Base-by-base conservation (phyloP, 2,888 invertebrate species). In the Brassicogethes aeneus region DNA sequence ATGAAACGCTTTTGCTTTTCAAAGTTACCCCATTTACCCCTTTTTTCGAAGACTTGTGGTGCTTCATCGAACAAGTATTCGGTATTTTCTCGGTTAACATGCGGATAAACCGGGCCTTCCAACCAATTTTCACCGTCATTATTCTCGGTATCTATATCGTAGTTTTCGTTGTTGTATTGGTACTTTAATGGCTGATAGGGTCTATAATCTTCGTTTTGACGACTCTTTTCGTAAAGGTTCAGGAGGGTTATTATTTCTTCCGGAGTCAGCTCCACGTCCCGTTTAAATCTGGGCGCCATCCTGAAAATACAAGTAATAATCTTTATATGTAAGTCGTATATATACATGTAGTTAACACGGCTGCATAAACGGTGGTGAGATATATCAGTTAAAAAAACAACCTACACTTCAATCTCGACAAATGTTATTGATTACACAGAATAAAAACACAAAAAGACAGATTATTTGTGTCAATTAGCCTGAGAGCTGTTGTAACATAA, bases 161-260 rank as follows among this genome's bases (percentile, higher is more conserved):
- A 72, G 16, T 66, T 53, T 66, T 69, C 47, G 1, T 68, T 59
- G 67, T 70, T 62, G 3, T 66, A 60, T 66, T 69, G 46, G 1
- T 68, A 59, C 67, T 70, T 62, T 73, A 57, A 74, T 70, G 70
- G 33, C 70, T 62, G 53, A 70, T 64, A 12, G 44, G 2, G 47
- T 43, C 42, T 52, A 47, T 46, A 52, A 38, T 43, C 48, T 15
- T 42, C 71, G 23, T 34, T 47, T 33, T 57, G 57, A 47, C 74
- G 74, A 51, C 76, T 75, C 43, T 73, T 74, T 59, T 79, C 78
- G 74, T 77, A 78, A 30, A 79, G 61, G 38, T 74, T 74, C 14
- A 79, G 66, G 3, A 79, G 66, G 36, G 77, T 73, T 40, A 78
- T 66, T 15, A 78, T 73, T 53, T 79, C 78, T 52, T 78, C 77